These are phyloP conservation scores for Drosophila pseudoobscura DNA, from an alignment of 1,140 invertebrate genomes.

Conservation along the genomic window DNA sequence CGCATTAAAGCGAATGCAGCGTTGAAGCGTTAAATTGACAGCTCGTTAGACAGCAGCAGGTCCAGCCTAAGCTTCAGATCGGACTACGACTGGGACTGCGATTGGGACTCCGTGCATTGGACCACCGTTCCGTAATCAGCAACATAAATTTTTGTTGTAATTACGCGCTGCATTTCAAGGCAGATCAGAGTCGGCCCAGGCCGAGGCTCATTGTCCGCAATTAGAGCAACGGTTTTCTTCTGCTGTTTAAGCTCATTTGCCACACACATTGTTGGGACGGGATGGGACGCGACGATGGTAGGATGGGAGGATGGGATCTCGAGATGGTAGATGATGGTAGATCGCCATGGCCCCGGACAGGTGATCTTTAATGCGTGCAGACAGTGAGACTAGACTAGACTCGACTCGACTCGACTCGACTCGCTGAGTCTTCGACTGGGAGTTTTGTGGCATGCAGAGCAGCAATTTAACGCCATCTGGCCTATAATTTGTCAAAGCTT, in stretches of 20 bases:
- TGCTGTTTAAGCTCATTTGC: constrained; percentile 68
- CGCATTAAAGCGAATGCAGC: constrained; percentile 66
- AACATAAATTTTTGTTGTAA: constrained; percentile 65
- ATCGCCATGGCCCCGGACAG: constrained; percentile 4
- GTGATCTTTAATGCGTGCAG: constrained; percentile 47
- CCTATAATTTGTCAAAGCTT: constrained; percentile 48
- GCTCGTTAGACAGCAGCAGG: constrained; percentile 74
- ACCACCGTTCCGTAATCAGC: constrained; percentile 34
- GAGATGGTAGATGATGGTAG: too few species aligned
- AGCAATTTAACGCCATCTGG: constrained; percentile 48
- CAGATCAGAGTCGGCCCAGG: constrained; percentile 50
- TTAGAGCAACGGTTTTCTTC: constrained; percentile 75
- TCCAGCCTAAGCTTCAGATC: constrained; percentile 30
- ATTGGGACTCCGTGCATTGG: constrained; percentile 11
- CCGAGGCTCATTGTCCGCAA: constrained; percentile 61
- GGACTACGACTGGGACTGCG: neutral
- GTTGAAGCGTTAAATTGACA: constrained; percentile 81
- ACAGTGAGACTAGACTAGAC: neutral
- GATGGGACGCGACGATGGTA: neutral
- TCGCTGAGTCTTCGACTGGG: too few species aligned
- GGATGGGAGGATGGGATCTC: neutral
- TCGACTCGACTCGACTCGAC: too few species aligned
- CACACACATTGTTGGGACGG: constrained; percentile 57
- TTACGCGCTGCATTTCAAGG: constrained; percentile 55
- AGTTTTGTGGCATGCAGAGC: constrained; percentile 44